Evolutionary conservation across 2,888 invertebrate genomes (phyloP), one percentile per base, ranked within the genome.

Genomic region (Dilophus febrilis): DNA sequence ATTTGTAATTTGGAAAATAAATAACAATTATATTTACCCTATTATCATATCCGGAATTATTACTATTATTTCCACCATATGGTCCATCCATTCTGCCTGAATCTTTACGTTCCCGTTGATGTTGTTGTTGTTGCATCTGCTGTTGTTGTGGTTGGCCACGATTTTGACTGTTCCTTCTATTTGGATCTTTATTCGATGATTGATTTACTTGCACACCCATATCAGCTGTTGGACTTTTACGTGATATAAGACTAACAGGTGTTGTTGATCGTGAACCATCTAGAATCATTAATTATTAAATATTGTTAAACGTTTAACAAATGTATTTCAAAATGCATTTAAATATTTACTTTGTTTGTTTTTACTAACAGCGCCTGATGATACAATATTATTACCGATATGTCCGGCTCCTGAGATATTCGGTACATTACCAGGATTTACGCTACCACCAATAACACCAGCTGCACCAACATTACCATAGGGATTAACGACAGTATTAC

Each of bases 191-290:
- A 53, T 54, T 45, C 56, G 54, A 59, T 53, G 34, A 18, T 47
- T 56, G 53, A 48, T 53, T 53, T 29, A 68, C 80, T 65, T 87
- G 87, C 35, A 80, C 77, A 46, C 81, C 78, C 63, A 87, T 83
- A 59, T 91, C 90, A 48, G 77, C 74, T 2, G 86, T 84, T 38
- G 87, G 85, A 50, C 87, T 87, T 62, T 84, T 86, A 53, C 85
- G 72, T 46, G 75, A 75, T 29, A 70, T 65, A 29, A 74, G 66
- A 44, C 80, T 77, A 6, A 79, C 79, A 10, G 87, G 86, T 2
- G 86, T 85, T 41, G 78, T 79, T 39, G 85, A 82, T 40, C 86
- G 72, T n/a, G 83, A 84, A 33, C 69, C 62, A 48, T 62, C 59
- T 46, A 65, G n/a, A n/a, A n/a, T n/a, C n/a, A n/a, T n/a, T n/a